Conservation (phyloP, 2,113 vertebrate genomes). For the Platichthys stellatus region DNA sequence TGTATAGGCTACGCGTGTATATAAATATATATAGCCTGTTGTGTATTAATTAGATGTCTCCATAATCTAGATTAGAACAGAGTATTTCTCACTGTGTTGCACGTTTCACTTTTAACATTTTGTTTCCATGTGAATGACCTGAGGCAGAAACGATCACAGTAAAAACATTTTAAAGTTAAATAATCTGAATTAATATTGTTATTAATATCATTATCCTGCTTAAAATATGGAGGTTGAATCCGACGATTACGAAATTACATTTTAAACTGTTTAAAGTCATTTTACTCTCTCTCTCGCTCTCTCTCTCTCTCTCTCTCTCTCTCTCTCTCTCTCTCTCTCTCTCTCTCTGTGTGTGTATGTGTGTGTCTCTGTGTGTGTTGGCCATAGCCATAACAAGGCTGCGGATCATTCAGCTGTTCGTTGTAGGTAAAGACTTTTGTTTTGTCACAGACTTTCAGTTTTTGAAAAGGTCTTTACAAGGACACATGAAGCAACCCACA, state of each 20-base stretch:
- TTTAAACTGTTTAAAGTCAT: too few species aligned
- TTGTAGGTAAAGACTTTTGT: slow-evolving; percentile 40
- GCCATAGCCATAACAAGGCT: slow-evolving; percentile 63
- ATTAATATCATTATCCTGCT: too few species aligned
- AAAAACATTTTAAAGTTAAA: not conserved
- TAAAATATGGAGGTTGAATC: not conserved
- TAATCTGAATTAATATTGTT: not conserved
- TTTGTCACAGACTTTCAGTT: slow-evolving; percentile 67
- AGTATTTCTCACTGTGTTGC: not conserved
- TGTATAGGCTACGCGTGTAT: too few species aligned
- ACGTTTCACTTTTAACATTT: too few species aligned
- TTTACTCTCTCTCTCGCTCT: too few species aligned
- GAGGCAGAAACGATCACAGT: not conserved
- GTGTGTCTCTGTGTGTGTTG: not conserved
- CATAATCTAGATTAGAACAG: slow-evolving; percentile 3
- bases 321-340: too few species aligned
- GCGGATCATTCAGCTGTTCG: slow-evolving; percentile 45
- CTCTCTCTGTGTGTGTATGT: not conserved
- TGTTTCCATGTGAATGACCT: not conserved
- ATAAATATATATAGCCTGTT: not conserved
- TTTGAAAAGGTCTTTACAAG: slow-evolving; percentile 63
- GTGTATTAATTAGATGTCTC: not conserved
- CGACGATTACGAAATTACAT: too few species aligned
- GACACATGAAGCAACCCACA: slow-evolving; percentile 61
- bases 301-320: too few species aligned